Conservation (phyloP, 2,113 vertebrate genomes). For the Mugil cephalus region DNA sequence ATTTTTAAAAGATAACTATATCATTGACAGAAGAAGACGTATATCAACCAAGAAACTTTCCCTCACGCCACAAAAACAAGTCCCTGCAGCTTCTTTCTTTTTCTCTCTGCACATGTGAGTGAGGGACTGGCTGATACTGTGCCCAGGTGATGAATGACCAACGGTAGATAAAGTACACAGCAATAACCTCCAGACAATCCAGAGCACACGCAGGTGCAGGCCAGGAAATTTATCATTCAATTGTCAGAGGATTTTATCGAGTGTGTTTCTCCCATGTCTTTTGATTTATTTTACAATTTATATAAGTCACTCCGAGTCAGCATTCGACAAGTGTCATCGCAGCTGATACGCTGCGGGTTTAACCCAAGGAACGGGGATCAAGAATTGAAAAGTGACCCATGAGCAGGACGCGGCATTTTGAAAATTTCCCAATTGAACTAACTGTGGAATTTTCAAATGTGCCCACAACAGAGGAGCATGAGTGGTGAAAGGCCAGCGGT, state of each 20-base stretch:
- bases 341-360: slow-evolving; percentile 15
- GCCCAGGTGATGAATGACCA: slow-evolving; percentile 84
- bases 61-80: slow-evolving; percentile 28
- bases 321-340: slow-evolving; percentile 61
- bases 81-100: slow-evolving; percentile 4
- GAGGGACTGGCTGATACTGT: slow-evolving; percentile 61
- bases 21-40: too few species aligned
- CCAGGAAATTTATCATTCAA: slow-evolving; percentile 84
- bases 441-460: slow-evolving; percentile 14
- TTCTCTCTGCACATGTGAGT: slow-evolving; percentile 59
- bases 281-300: slow-evolving; percentile 84
- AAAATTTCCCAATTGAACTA: slow-evolving; percentile 33
- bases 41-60: background rate
- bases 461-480: slow-evolving; percentile 30
- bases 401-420: slow-evolving; percentile 27
- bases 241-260: slow-evolving; percentile 84
- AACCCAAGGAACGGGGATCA: slow-evolving; percentile 3
- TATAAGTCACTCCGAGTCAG: slow-evolving; percentile 77
- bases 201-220: slow-evolving; percentile 64
- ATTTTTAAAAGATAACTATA: too few species aligned
- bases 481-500: slow-evolving; percentile 57
- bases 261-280: slow-evolving; percentile 73
- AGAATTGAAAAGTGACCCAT: slow-evolving; percentile 26
- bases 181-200: slow-evolving; percentile 85
- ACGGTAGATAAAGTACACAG: slow-evolving; percentile 83